Base-by-base conservation (phyloP, 2,113 vertebrate species). In the Phyllostomus discolor region DNA sequence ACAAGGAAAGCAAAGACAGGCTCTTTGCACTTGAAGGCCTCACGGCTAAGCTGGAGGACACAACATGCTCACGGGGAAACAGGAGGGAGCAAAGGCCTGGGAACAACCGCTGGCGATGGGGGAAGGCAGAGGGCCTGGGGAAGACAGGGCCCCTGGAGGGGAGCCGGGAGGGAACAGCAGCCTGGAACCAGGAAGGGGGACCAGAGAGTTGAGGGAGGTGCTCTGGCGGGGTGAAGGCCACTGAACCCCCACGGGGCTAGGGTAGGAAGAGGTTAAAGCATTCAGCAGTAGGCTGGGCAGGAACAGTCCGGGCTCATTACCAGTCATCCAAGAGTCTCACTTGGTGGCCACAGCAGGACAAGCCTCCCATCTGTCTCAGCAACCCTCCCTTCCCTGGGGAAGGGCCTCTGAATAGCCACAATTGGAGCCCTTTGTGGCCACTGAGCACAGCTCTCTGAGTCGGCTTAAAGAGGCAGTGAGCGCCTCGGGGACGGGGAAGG, bases 331-430 rank as follows among this genome's bases (percentile, higher is more conserved):
- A 88, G 90, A 46, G 80, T 64, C 73, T 62, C 1, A 0, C 78
- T 59, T 52, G 79, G 38, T 80, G 73, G 84, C 87, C 28, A 0
- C n/a, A 66, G 62, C 50, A 7, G 88, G 73, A 95, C 79, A 96
- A 94, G 86, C 57, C 93, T 88, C 84, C 93, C 12, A 52, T 88
- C 94, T 97, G 82, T 87, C 95, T 88, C 41, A 0, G 64, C 46
- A 50, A 82, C 64, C 43, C 90, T 79, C 81, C 92, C 88, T 94
- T 83, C 87, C 94, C 90, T 69, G 85, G 94, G 88, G 96, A 89
- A 86, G 86, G 75, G 72, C 64, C 90, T 62, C 50, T 93, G 92
- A 96, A 86, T 28, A 78, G 93, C 43, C 73, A 88, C 87, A 92
- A 2, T 66, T 22, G 35, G 92, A 96, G n/a, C 54, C 62, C 75